Percentiles rank a stretch among this genome's conserved stretches.
Evolutionary conservation across 1,140 invertebrate species (phyloP).

Genomic region (Sycobia sp.): DNA sequence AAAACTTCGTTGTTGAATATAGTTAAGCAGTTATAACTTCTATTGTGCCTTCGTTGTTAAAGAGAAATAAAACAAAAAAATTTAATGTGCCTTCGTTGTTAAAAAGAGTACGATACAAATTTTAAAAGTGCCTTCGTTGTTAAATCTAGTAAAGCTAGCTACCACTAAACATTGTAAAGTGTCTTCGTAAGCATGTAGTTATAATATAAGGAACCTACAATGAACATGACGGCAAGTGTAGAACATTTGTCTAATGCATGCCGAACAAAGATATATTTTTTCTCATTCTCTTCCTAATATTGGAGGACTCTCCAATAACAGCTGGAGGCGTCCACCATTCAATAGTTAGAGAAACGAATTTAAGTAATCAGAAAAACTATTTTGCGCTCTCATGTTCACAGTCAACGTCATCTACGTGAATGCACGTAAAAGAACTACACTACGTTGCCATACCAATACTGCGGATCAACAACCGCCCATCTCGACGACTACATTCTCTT

Average conservation of each 20-base stretch:
- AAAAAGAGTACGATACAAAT: no score
- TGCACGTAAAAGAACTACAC: constrained; percentile 58
- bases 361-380: constrained; percentile 45
- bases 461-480: constrained; percentile 50
- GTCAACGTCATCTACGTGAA: constrained; percentile 60
- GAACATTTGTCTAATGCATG: constrained; percentile 43
- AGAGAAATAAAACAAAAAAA: constrained; percentile 11
- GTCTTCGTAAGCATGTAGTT: constrained; percentile 10
- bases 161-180: constrained; percentile 19
- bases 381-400: constrained; percentile 60
- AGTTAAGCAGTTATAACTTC: not conserved
- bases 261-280: constrained; percentile 34
- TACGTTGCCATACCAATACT: constrained; percentile 56
- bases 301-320: constrained; percentile 39
- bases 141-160: constrained; percentile 5
- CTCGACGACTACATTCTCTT: constrained; percentile 57
- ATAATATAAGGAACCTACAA: constrained; percentile 16
- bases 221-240: constrained; percentile 21
- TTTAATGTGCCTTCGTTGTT: constrained; percentile 24
- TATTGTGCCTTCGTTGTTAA: constrained; percentile 23
- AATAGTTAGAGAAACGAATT: constrained; percentile 45
- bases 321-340: constrained; percentile 33
- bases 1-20: constrained; percentile 23
- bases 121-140: constrained; percentile 22
- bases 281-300: constrained; percentile 36